Conservation (phyloP, 2,888 invertebrate species). For the Orchesella flavescens region DNA sequence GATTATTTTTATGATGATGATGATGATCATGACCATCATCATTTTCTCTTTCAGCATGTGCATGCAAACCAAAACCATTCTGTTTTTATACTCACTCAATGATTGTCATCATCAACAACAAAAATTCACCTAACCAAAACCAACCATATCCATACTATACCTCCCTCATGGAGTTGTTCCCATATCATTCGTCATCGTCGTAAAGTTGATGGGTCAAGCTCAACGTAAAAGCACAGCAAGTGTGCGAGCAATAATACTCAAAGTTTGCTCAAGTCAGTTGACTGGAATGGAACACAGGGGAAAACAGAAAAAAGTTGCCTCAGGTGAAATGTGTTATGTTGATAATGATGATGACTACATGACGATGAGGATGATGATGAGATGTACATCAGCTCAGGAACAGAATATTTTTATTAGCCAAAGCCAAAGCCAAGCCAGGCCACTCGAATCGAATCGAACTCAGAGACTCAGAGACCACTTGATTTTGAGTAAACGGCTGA, state of each 20-base stretch:
- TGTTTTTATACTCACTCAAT: too few relatives aligned
- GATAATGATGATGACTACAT: conserved; percentile 7
- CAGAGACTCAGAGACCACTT: too few relatives aligned
- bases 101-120: background rate
- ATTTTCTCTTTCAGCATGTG: conserved; percentile 1
- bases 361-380: conserved; percentile 14
- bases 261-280: background rate
- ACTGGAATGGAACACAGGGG: background rate
- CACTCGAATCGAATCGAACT: conserved; percentile 11
- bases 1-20: background rate
- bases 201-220: conserved; percentile 52
- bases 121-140: background rate
- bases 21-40: background rate
- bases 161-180: background rate
- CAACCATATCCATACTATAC: background rate
- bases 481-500: background rate
- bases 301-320: background rate
- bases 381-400: conserved; percentile 10
- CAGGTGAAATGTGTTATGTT: conserved; percentile 18
- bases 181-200: conserved; percentile 44
- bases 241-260: background rate
- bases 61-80: too few relatives aligned
- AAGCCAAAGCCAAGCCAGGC: too few relatives aligned
- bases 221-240: conserved; percentile 6
- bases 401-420: conserved; percentile 38